Percentiles rank a stretch among this genome's conserved stretches.
Evolutionary conservation across 2,888 invertebrate species (phyloP).

Genomic region (Heliothis peltigera): DNA sequence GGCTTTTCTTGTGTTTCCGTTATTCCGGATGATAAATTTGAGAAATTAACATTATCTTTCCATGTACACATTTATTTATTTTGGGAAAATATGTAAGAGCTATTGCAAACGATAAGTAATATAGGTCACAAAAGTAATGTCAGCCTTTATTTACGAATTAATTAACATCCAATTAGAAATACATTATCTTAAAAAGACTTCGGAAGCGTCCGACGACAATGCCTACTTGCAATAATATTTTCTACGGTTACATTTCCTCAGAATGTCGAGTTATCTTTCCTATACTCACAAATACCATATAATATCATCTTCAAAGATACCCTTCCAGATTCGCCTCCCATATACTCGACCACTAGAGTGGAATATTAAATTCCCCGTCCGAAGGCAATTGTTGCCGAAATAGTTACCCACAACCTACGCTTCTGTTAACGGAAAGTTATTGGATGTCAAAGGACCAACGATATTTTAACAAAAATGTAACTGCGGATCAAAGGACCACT

Average conservation of each 20-base stretch:
- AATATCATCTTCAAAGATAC: slow-evolving; percentile 33
- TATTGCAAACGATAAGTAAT: slow-evolving; percentile 21
- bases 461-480: slow-evolving; percentile 43
- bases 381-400: slow-evolving; percentile 47
- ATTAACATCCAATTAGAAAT: too few species aligned
- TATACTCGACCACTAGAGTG: slow-evolving; percentile 30
- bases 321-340: slow-evolving; percentile 18
- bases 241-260: background rate
- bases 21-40: slow-evolving; percentile 49
- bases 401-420: slow-evolving; percentile 40
- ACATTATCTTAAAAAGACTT: too few species aligned
- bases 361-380: slow-evolving; percentile 55
- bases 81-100: background rate
- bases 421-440: slow-evolving; percentile 36
- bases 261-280: background rate
- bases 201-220: too few species aligned
- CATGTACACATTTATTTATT: slow-evolving; percentile 10
- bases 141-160: too few species aligned
- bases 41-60: slow-evolving; percentile 41
- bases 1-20: slow-evolving; percentile 42
- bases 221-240: background rate
- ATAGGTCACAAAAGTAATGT: background rate
- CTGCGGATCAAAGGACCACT: slow-evolving; percentile 35
- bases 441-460: slow-evolving; percentile 45
- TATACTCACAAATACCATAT: slow-evolving; percentile 9